Evolutionary conservation across 2,113 vertebrate species (phyloP), one percentile per base, ranked within the genome.

Genomic region (Eolophus roseicapilla): DNA sequence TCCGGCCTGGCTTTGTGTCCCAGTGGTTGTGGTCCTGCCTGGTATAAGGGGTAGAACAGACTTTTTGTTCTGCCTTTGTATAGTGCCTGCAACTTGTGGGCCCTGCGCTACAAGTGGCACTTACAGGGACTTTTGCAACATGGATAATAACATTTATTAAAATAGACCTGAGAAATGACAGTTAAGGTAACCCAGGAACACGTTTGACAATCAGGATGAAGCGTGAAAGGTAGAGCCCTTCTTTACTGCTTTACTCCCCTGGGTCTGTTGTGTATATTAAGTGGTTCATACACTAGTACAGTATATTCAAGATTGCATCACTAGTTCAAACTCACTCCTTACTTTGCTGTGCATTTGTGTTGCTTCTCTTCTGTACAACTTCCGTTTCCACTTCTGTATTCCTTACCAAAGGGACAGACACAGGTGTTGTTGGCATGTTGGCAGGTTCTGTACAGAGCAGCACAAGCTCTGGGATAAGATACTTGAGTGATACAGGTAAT

Each of bases 401-500:
- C 59, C 31, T 92, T 43, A 84, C 28, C 17, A 97, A 91, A 95
- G 95, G 76, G 92, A 97, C 33, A 84, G 44, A 91, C 71, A 62
- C 83, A 68, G 5, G 70, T 70, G 41, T 55, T 93, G 46, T 55
- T 93, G 46, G 74, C 44, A 90, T 57, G 9, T 84, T 97, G 94
- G 88, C 60, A 94, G 96, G 69, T 94, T 94, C 82, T 91, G 76
- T 0, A 85, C 79, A 43, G 95, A 98, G 46, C 79, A 97, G 57
- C 74, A 43, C 29, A 91, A 98, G 37, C 91, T 90, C 55, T 71
- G 91, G 39, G 85, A 92, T 23, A 92, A 94, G 75, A 95, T 95
- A 71, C 77, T 96, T 76, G 86, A 97, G 59, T 86, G 74, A 70
- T 96, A 75, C 23, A 96, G 97, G 74, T 93, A 96, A 84, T 95